Percentiles rank a stretch among this genome's conserved stretches.
Conservation (phyloP, 2,888 invertebrate species). For the Lomographa bimaculata region DNA sequence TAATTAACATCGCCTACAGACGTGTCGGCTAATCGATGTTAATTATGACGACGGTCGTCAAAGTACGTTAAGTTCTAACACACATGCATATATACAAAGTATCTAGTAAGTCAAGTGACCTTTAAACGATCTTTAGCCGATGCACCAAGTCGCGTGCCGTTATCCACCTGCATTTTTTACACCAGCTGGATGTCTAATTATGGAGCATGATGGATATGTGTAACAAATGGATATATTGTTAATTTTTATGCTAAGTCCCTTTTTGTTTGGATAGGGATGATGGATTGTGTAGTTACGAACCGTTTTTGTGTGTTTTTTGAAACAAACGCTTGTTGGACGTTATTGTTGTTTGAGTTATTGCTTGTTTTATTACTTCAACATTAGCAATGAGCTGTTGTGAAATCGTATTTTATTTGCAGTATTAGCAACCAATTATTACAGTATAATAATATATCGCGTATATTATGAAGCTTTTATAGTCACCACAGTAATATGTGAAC, state of each 20-base stretch:
- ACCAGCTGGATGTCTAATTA: constrained; percentile 12
- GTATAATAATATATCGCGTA: no score
- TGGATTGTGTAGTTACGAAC: constrained; percentile 12
- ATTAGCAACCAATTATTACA: no score
- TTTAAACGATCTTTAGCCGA: constrained; percentile 21
- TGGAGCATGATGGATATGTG: constrained; percentile 5
- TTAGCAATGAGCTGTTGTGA: no score
- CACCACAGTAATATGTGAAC: no score
- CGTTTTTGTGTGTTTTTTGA: constrained; percentile 9
- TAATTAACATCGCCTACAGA: constrained; percentile 8
- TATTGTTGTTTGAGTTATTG: no score
- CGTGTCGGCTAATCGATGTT: no score
- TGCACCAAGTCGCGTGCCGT: constrained; percentile 26
- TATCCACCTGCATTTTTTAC: constrained; percentile 29
- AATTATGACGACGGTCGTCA: constrained; percentile 2
- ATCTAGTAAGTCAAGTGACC: constrained; percentile 26
- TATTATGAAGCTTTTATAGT: no score
- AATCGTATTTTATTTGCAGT: no score
- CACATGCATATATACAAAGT: no score
- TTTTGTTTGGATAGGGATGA: constrained; percentile 12
- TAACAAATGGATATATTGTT: constrained; percentile 20
- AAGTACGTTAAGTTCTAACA: no score
- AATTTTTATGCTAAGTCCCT: constrained; percentile 16
- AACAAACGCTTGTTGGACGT: no score
- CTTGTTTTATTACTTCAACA: no score